Evolutionary conservation across 2,888 invertebrate genomes (phyloP).

Genomic region (Thecophora atra): DNA sequence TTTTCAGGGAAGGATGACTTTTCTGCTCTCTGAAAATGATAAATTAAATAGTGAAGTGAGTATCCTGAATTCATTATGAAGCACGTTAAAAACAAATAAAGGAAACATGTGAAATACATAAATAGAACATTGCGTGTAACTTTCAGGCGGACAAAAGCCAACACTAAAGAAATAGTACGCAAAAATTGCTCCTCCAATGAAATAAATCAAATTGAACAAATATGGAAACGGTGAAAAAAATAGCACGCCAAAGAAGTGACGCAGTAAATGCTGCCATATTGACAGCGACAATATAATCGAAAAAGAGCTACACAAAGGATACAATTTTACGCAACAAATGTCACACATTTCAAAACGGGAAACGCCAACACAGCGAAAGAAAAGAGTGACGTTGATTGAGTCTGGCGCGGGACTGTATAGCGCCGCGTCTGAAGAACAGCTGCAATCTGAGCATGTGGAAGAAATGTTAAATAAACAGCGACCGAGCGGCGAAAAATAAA

Average conservation of each 20-base stretch:
- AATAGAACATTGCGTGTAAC: not conserved
- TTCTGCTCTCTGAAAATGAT: no score
- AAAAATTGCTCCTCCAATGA: not conserved
- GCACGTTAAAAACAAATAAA: not conserved
- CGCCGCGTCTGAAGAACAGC: not conserved
- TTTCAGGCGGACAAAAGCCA: not conserved
- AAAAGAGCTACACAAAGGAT: slow-evolving; percentile 28
- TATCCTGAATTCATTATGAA: no score
- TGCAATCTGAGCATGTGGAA: not conserved
- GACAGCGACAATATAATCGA: slow-evolving; percentile 29
- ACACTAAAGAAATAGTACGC: not conserved
- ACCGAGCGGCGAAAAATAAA: not conserved
- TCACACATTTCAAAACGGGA: slow-evolving; percentile 39
- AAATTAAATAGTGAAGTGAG: no score
- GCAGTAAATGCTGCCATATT: slow-evolving; percentile 30
- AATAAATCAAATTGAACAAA: slow-evolving; percentile 28
- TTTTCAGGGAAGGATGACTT: no score
- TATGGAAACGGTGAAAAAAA: slow-evolving; percentile 11
- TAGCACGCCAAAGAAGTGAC: slow-evolving; percentile 6
- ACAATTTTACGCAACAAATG: slow-evolving; percentile 47
- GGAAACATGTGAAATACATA: not conserved
- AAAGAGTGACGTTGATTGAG: slow-evolving; percentile 16
- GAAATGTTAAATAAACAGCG: not conserved
- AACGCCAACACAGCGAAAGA: not conserved
- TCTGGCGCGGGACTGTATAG: not conserved